Evolutionary conservation across 2,797 vertebrate species (phyloP), one percentile per base, ranked within the genome.

Genomic region (Valencia hispanica): DNA sequence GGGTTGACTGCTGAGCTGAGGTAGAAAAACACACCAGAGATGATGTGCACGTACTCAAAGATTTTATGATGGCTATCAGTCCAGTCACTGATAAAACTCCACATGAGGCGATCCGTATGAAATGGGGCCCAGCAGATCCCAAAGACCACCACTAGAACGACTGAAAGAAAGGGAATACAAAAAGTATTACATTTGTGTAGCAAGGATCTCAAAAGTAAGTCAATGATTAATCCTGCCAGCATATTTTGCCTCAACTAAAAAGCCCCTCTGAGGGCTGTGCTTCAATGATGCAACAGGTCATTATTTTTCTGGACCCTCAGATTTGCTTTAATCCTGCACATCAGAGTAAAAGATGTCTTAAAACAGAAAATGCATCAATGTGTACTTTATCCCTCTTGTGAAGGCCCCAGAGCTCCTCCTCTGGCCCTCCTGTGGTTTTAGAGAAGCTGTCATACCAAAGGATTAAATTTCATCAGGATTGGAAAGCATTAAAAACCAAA

Each of bases 81-180:
- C 96, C 96, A 96, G 14, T 93, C 71, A 15, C 88, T 93, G 86
- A 98, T 85, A 18, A 96, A 97, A 86, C 97, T 98, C 98, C 98
- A 98, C 95, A 99, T 96, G 2, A 99, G 95, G 14, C 97, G 96
- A 79, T 99, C 98, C 0, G 93, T 94, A 85, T 99, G 97, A 89
- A 99, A 99, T 0, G 97, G 98, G 10, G 98, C 98, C 98, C 98
- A 99, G 91, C 98, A 98, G 93, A 98, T 95, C 45, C 95, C 97
- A 0, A 99, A 99, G 65, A 99, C 96, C 83, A 98, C 94, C 76
- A 99, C 98, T 86, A 99, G 93, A 47, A 96, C 94, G 0, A 97
- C 97, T 99, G 93, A 73, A 81, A 82, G 66, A 78, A 34, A 82
- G 0, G 0, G 36, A 14, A 75, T 30, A 87, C 43, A 76, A 3